Evolutionary conservation across 2,888 invertebrate genomes (phyloP), one percentile per base, ranked within the genome.

Genomic region (Epistrophe eligans): DNA sequence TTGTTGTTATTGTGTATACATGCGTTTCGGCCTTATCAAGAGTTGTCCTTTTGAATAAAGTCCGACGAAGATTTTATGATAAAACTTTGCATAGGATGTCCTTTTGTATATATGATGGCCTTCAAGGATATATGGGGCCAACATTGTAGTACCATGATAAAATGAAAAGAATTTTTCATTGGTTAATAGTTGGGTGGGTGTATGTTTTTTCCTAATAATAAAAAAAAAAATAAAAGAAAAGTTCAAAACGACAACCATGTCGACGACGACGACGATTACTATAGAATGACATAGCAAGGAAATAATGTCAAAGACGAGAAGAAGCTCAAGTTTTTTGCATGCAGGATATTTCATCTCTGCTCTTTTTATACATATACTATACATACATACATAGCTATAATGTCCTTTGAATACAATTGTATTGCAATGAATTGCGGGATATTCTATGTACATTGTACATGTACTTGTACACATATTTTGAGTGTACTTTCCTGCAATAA

Each of bases 401-500:
- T 70, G 67, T 52, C 67, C 67, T 70, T 52, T 52, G 38, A 15
- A 70, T 70, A 38, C 52, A 13, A 70, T 40, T 50, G 35, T 38
- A 55, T 40, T 70, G 55, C 52, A 52, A 50, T 67, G 50, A 15
- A 70, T 70, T 55, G 55, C 19, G 70, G 55, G n/a, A 52, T 35
- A 19, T 50, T 17, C 35, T 28, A 50, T 58, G 32, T 64, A 17
- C 9, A 28, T 1, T 17, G 2, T 24, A 24, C 24, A n/a, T n/a
- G n/a, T n/a, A n/a, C n/a, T n/a, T n/a, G n/a, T n/a, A n/a, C n/a
- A n/a, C n/a, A 48, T 66, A 40, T 70, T 55, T 70, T 70, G 70
- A 24, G 70, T 55, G 52, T 38, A 70, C 40, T 70, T 70, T 70
- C 40, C 40, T 70, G 55, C 70, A 70, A 70, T 70, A 70, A 70